phyloP scores from a whole-genome alignment of 1,140 invertebrate species.

The Teleogryllus occipitalis region DNA sequence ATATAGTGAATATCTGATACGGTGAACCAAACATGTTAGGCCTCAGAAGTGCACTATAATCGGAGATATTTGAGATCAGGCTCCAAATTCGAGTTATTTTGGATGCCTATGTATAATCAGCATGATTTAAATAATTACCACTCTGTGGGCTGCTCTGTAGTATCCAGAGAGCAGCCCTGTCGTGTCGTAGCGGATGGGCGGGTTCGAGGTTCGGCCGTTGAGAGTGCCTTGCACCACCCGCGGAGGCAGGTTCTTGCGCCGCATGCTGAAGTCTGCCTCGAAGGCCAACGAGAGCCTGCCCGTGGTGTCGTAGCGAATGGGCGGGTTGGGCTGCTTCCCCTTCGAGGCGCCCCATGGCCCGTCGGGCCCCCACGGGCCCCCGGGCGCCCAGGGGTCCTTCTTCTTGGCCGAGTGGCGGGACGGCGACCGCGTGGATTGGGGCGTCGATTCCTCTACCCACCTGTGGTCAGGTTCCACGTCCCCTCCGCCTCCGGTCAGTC shows the following conservation, averaged over 20 bases:
- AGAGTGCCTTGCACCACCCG: not conserved
- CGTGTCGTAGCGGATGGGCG: not conserved
- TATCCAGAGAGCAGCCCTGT: not conserved
- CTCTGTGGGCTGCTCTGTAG: not conserved
- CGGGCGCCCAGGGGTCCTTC: not conserved
- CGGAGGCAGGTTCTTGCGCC: not conserved
- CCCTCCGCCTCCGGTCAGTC: too few species aligned
- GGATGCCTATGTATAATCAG: too few species aligned
- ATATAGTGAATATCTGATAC: too few species aligned
- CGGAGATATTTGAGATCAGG: too few species aligned
- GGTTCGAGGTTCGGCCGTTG: not conserved
- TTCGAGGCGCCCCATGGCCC: not conserved
- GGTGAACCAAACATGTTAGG: too few species aligned
- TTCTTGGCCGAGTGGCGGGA: too few species aligned
- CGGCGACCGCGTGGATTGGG: too few species aligned
- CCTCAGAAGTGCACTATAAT: too few species aligned
- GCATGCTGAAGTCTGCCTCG: not conserved
- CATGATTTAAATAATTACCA: too few species aligned
- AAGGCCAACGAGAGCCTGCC: not conserved
- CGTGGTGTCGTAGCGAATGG: slow-evolving; percentile 14
- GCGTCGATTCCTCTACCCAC: too few species aligned
- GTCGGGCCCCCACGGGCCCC: not conserved
- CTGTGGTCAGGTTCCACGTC: too few species aligned
- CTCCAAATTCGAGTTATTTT: too few species aligned
- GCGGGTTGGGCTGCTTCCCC: not conserved